Conservation (phyloP, 2,888 invertebrate genomes). For the Amblyjoppa proteus region DNA sequence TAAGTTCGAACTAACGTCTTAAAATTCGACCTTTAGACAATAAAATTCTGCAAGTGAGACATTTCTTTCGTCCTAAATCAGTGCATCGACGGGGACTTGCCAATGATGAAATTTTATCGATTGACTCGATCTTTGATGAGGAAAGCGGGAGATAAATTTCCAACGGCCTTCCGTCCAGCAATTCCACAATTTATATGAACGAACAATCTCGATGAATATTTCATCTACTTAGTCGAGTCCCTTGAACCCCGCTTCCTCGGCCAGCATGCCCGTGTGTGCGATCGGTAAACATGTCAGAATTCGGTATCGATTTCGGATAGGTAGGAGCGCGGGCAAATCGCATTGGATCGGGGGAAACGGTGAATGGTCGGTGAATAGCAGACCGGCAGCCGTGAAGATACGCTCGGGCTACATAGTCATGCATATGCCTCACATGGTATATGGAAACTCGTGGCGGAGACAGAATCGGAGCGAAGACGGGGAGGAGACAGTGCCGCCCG, state of each 20-base stretch:
- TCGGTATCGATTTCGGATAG: slow-evolving; percentile 30
- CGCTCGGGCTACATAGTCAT: background rate
- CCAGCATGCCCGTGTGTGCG: background rate
- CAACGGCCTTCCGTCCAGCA: background rate
- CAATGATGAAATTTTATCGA: no score
- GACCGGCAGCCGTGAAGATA: slow-evolving; percentile 9
- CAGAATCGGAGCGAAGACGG: slow-evolving; percentile 32
- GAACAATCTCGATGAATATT: slow-evolving; percentile 7
- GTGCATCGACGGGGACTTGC: no score
- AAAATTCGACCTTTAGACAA: no score
- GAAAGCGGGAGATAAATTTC: background rate
- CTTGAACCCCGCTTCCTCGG: background rate
- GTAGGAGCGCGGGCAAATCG: slow-evolving; percentile 34
- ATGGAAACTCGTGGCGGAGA: slow-evolving; percentile 23
- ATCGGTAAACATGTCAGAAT: slow-evolving; percentile 47
- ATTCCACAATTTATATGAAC: background rate
- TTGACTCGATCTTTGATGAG: background rate
- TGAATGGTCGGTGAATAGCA: background rate
- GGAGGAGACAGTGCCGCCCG: background rate
- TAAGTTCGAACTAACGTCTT: no score
- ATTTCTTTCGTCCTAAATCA: no score
- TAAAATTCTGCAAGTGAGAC: no score
- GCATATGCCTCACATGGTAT: slow-evolving; percentile 21
- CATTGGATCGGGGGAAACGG: slow-evolving; percentile 27
- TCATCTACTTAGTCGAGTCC: background rate